A percentile compares a stretch with the other conserved stretches of the same genome.
These are phyloP conservation scores for Oophaga pumilio DNA, from an alignment of 2,113 vertebrate species.

Conservation along the genomic window DNA sequence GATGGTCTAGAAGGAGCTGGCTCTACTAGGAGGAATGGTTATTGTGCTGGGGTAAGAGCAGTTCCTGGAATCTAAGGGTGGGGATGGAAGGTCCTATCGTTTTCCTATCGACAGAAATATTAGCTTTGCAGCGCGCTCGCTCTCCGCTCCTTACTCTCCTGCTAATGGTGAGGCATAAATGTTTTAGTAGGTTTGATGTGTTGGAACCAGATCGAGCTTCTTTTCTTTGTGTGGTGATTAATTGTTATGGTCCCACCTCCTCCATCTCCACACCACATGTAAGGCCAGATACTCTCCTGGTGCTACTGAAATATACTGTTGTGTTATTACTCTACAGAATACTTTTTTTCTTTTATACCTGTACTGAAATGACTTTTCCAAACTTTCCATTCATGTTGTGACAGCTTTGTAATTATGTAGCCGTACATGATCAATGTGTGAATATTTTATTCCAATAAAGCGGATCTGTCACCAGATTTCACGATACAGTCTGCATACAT, in stretches of 20 bases:
- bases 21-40: not conserved
- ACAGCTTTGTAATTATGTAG: not conserved
- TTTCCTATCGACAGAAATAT: slow-evolving; percentile 55
- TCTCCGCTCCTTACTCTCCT: slow-evolving; percentile 46
- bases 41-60: slow-evolving; percentile 24
- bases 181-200: slow-evolving; percentile 58
- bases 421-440: not conserved
- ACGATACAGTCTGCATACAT: too few relatives aligned
- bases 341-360: not conserved
- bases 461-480: too few relatives aligned
- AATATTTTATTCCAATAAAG: not conserved
- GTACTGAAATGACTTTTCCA: not conserved
- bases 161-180: slow-evolving; percentile 57
- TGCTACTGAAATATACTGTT: not conserved
- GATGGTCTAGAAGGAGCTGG: not conserved
- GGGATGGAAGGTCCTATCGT: slow-evolving; percentile 48
- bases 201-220: slow-evolving; percentile 41
- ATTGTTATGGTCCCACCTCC: slow-evolving; percentile 54
- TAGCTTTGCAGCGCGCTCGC: slow-evolving; percentile 43
- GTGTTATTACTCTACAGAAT: not conserved
- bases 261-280: slow-evolving; percentile 15
- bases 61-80: slow-evolving; percentile 54
- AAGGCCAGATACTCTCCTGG: not conserved
- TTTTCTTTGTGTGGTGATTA: slow-evolving; percentile 46
- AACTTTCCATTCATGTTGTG: not conserved